These are phyloP conservation scores for Diacarnus erythraeanus DNA, from an alignment of 37 sponge, comb jelly and placozoan genomes.

Conservation along the genomic window DNA sequence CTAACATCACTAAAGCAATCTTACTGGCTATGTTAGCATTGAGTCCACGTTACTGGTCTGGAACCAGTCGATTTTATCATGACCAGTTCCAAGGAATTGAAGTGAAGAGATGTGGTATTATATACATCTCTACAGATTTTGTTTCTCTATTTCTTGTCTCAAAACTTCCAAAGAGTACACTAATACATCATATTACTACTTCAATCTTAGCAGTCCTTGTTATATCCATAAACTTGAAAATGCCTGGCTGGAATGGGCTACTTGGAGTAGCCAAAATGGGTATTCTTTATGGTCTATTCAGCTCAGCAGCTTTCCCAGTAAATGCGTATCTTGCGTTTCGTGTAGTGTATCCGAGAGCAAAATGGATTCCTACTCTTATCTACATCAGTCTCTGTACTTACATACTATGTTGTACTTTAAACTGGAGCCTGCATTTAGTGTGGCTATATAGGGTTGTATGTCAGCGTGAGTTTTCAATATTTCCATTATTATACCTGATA, in stretches of 20 bases:
- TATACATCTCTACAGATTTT: conserved; percentile 77
- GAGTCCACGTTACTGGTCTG: conserved; percentile 56
- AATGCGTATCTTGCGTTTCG: conserved; percentile 82
- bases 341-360: conserved; percentile 76
- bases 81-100: conserved; percentile 48
- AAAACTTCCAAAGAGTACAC: conserved; percentile 74
- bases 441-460: conserved; percentile 47
- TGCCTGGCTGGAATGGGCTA: conserved; percentile 53
- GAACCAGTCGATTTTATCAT: conserved; percentile 6
- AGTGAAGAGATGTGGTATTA: conserved; percentile 45
- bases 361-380: conserved; percentile 38
- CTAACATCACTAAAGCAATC: conserved; percentile 73
- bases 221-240: conserved; percentile 30
- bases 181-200: conserved; percentile 78
- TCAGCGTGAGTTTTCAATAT: conserved; percentile 26
- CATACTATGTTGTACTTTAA: conserved; percentile 55
- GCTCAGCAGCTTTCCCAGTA: conserved; percentile 69
- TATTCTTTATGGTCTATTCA: conserved; percentile 70
- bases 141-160: conserved; percentile 81
- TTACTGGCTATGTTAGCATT: conserved; percentile 45
- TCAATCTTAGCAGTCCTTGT: conserved; percentile 30
- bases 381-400: conserved; percentile 58
- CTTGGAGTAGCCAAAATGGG: conserved; percentile 77
- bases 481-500: conserved; percentile 30
- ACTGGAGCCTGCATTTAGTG: conserved; percentile 70